Evolutionary conservation across 2,797 vertebrate species (phyloP), one percentile per base, ranked within the genome.

Genomic region (Sebastes diploproa): DNA sequence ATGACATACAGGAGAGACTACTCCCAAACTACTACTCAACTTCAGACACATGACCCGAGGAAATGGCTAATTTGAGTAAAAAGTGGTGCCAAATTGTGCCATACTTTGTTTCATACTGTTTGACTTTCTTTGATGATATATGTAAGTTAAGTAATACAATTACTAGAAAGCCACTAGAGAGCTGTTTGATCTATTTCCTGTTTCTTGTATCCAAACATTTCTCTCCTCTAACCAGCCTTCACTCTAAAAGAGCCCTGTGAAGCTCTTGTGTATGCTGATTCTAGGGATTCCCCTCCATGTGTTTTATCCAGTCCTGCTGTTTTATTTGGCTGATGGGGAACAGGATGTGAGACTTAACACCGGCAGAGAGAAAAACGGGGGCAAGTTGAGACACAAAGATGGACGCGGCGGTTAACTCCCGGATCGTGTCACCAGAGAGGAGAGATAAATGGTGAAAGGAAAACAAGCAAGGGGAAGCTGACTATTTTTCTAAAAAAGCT

Each of bases 401-500:
- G 88, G 87, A 91, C 86, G 38, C n/a, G 59, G 75, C n/a, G 25
- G 86, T 86, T 87, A 73, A 92, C 87, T 88, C 86, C 88, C 77
- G 60, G 85, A 91, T 88, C 71, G 42, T 89, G 88, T 85, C 83
- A 89, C 82, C 55, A 66, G 86, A 90, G 86, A 78, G 75, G 83
- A 84, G 77, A 92, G 92, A 93, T 93, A 93, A 92, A 91, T 81
- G 85, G 76, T 83, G 70, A 89, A 86, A 85, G 86, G 75, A 92
- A 94, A 94, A 94, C 86, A 93, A 88, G 84, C 81, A 4, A 88
- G 84, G 80, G 94, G 92, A 91, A 94, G 79, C 87, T 59, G 86
- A 91, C 83, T 89, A 73, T 93, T 94, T 94, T 94, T 93, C 84
- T 85, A 95, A 95, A 50, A 50, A 94, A 87, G 90, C 86, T 77